Percentiles rank a stretch among this genome's conserved stretches.
Conservation (phyloP, 92 coral and sea anemone species). For the Parazoanthus swiftii region DNA sequence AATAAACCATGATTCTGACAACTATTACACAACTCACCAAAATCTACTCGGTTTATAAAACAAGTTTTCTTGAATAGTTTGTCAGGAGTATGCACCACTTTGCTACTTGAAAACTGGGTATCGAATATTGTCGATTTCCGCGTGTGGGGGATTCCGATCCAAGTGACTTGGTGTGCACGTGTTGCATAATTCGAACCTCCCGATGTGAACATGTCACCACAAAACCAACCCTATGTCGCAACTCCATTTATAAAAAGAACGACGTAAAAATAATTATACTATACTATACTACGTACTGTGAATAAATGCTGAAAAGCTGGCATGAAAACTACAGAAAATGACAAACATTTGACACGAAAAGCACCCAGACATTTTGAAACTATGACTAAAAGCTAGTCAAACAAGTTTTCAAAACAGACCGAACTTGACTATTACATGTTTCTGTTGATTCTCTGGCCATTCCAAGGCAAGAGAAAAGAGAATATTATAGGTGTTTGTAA, state of each 20-base stretch:
- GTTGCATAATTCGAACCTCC: slow-evolving; percentile 11
- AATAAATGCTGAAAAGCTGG: not conserved
- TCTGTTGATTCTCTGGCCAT: not conserved
- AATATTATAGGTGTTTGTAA: too few species aligned
- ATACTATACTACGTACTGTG: not conserved
- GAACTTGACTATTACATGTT: not conserved
- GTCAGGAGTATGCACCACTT: not conserved
- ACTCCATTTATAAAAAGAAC: slow-evolving; percentile 7
- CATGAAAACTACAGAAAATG: not conserved
- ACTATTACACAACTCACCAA: not conserved
- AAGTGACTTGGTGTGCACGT: not conserved
- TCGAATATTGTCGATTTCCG: not conserved
- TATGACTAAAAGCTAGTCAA: not conserved
- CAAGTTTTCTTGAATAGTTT: not conserved
- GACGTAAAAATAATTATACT: slow-evolving; percentile 1
- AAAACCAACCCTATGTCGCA: slow-evolving; percentile 14
- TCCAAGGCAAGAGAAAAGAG: not conserved
- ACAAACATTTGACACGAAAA: not conserved
- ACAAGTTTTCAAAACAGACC: slow-evolving; percentile 1
- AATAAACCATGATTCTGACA: not conserved
- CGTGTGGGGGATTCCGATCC: not conserved
- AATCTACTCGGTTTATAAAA: not conserved
- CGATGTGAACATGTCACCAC: not conserved
- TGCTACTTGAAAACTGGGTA: not conserved
- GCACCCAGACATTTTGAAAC: not conserved